Base-by-base conservation (phyloP, 2,888 invertebrate genomes). In the Drosophila neutralis region DNA sequence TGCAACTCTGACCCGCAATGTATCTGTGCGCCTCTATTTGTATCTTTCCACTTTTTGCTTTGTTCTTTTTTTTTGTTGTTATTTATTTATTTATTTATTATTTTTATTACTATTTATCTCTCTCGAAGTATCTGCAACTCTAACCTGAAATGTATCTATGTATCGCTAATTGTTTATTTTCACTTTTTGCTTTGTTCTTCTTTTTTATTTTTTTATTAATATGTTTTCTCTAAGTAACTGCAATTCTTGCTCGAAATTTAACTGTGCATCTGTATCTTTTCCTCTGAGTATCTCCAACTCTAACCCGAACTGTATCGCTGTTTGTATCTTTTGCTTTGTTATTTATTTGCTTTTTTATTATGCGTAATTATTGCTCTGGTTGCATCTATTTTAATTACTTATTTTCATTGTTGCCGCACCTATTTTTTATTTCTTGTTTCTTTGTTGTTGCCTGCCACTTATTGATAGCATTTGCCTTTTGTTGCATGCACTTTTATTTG, bases 391-490 rank as follows among this genome's bases (percentile, higher is more conserved):
- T n/a, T n/a, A 21, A 33, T 13, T 29, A n/a, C 27, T 15, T n/a
- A 7, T 18, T 49, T 42, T 48, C 66, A 63, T 76, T 72, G 76
- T 75, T 76, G 70, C 27, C 56, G 72, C 75, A 66, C 77, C 21
- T 42, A 33, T 36, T 42, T 53, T 35, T n/a, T 33, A 33, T 18
- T 51, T n/a, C 49, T 29, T 15, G n/a, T 67, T 42, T 52, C 68
- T 67, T 76, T 72, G 76, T 75, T 76, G 69, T 33, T 64, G 67
- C 75, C 31, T 48, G 21, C 18, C 49, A 72, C 62, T 71, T 53
- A 42, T 21, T 79, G 60, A 75, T 69, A 45, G 56, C 65, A 79
- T 62, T 72, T 69, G 62, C 48, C 73, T 66, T 78, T 80, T 78
- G 78, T 78, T 69, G 15, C 51, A 56, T 66, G 56, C 78, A 67